phyloP scores from a whole-genome alignment of 2,797 vertebrate genomes.

The Takifugu rubripes region DNA sequence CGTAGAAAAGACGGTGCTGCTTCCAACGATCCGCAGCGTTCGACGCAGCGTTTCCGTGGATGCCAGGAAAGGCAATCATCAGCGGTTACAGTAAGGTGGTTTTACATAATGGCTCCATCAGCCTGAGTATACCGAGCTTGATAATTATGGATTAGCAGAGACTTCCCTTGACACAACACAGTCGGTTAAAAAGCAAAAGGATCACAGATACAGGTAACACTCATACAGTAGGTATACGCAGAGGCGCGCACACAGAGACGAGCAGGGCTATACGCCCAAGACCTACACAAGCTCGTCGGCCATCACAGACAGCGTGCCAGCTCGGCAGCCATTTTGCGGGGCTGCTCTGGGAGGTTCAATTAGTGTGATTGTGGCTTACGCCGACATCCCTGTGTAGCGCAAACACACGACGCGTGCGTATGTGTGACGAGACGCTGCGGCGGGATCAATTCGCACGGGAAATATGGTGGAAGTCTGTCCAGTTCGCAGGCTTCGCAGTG shows the following conservation, averaged over 20 bases:
- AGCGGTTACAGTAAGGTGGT: conserved; percentile 25
- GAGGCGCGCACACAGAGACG: conserved; percentile 19
- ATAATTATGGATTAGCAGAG: conserved; percentile 65
- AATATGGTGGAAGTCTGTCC: too few species aligned
- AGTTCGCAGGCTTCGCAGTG: conserved; percentile 16
- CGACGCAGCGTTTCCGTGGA: conserved; percentile 6
- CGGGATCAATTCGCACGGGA: neutral
- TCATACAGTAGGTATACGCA: conserved; percentile 25
- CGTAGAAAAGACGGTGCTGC: conserved; percentile 21
- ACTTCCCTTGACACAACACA: conserved; percentile 50
- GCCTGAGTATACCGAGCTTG: conserved; percentile 37
- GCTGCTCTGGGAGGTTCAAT: conserved; percentile 69
- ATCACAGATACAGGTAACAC: conserved; percentile 35
- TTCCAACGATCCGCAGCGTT: neutral
- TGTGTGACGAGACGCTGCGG: neutral
- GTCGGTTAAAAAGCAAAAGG: conserved; percentile 36
- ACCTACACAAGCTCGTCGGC: conserved; percentile 67
- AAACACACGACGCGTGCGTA: neutral
- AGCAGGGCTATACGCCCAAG: conserved; percentile 39
- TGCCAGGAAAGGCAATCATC: conserved; percentile 20
- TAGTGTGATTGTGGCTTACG: conserved; percentile 61
- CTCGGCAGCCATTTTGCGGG: conserved; percentile 75
- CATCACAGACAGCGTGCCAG: conserved; percentile 68
- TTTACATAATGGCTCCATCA: conserved; percentile 39
- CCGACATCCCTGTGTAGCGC: conserved; percentile 13